Percentiles rank a stretch among this genome's conserved stretches.
Evolutionary conservation across 2,113 vertebrate species (phyloP).

Genomic region (Solea senegalensis): DNA sequence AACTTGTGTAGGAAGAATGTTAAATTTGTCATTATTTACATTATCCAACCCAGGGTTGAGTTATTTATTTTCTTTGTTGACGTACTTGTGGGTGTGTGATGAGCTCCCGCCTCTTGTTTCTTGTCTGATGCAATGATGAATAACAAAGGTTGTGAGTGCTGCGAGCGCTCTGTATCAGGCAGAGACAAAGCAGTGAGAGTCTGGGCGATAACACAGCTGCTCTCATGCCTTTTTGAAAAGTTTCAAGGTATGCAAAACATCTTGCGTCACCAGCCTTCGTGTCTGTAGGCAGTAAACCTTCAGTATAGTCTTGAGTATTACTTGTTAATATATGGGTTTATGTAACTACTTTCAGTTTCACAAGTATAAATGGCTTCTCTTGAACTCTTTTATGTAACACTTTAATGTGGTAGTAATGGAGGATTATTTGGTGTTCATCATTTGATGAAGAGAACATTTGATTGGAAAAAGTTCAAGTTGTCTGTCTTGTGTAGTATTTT

Average conservation of each 20-base stretch:
- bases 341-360: not conserved
- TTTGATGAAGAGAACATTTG: not conserved
- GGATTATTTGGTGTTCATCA: too few relatives aligned
- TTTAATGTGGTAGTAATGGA: too few relatives aligned
- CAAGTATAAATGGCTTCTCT: not conserved
- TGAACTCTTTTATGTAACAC: not conserved
- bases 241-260: slow-evolving; percentile 6
- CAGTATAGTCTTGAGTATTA: not conserved
- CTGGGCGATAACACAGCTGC: not conserved
- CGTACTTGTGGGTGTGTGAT: not conserved
- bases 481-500: too few relatives aligned
- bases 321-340: not conserved
- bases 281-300: not conserved
- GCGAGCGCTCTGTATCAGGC: too few relatives aligned
- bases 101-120: not conserved
- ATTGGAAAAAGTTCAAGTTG: too few relatives aligned
- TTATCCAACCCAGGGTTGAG: not conserved
- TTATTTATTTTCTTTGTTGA: not conserved
- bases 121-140: slow-evolving; percentile 32
- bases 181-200: slow-evolving; percentile 3
- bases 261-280: slow-evolving; percentile 22
- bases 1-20: not conserved
- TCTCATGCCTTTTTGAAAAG: too few relatives aligned
- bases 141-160: not conserved
- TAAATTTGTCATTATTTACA: not conserved